These are phyloP conservation scores for Enteromius radiatus DNA, from an alignment of 2,797 vertebrate genomes.

Conservation along the genomic window DNA sequence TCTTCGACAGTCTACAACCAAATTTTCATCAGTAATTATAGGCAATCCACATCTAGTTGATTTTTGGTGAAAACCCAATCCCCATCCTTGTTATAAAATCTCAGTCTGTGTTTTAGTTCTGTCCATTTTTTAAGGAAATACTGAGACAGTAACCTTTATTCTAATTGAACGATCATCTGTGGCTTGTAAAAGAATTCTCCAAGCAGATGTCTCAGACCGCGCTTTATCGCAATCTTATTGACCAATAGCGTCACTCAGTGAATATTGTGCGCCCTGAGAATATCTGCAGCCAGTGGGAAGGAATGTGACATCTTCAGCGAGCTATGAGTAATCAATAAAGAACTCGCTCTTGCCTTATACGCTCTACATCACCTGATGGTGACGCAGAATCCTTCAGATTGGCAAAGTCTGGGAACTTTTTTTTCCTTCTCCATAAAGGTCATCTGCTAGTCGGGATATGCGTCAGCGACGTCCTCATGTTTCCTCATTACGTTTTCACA, in stretches of 20 bases:
- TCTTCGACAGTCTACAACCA: not conserved
- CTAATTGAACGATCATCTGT: slow-evolving; percentile 5
- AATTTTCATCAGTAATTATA: not conserved
- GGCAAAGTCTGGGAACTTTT: slow-evolving; percentile 58
- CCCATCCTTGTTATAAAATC: not conserved
- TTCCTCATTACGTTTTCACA: slow-evolving; percentile 67
- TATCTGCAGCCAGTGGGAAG: slow-evolving; percentile 16
- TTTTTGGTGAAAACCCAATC: not conserved
- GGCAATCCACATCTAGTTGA: not conserved
- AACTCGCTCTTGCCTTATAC: slow-evolving; percentile 53
- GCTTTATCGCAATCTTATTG: slow-evolving; percentile 22
- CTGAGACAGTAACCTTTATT: not conserved
- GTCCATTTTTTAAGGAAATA: not conserved
- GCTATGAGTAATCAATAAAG: slow-evolving; percentile 59
- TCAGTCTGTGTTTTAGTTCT: not conserved
- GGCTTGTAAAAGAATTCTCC: not conserved
- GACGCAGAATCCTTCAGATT: slow-evolving; percentile 72
- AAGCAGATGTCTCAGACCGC: not conserved
- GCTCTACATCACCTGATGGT: slow-evolving; percentile 50
- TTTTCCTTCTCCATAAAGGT: slow-evolving; percentile 67
- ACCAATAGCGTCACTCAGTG: not conserved
- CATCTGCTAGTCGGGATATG: slow-evolving; percentile 65
- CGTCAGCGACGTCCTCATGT: slow-evolving; percentile 69
- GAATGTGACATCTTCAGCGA: slow-evolving; percentile 59
- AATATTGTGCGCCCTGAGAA: not conserved